Conservation (phyloP, 2,113 vertebrate species). For the Perca flavescens region DNA sequence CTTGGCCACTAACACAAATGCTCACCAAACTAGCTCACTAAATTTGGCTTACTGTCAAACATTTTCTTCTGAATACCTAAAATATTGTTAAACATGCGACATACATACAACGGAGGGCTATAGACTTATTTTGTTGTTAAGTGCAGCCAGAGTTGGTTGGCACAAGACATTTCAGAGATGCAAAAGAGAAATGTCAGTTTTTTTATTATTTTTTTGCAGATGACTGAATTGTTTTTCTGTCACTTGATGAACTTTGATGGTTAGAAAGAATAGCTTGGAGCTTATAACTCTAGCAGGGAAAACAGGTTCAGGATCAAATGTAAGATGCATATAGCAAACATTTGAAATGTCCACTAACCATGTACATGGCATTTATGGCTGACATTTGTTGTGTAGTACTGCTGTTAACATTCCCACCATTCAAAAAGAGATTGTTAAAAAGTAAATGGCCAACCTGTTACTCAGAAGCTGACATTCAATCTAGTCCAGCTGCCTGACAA, state of each 20-base stretch:
- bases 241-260: constrained; percentile 12
- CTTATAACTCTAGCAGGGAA: neutral
- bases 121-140: neutral
- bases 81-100: constrained; percentile 8
- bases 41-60: constrained; percentile 1
- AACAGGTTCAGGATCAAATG: neutral
- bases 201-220: neutral
- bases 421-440: neutral
- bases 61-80: constrained; percentile 13
- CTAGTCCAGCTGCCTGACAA: neutral
- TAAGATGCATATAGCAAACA: neutral
- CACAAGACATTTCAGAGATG: neutral
- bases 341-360: neutral
- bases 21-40: constrained; percentile 41
- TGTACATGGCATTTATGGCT: neutral
- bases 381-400: neutral
- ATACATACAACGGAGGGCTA: neutral
- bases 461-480: neutral
- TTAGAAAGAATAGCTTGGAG: neutral
- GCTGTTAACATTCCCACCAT: neutral
- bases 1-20: constrained; percentile 51
- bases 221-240: constrained; percentile 45
- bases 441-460: neutral
- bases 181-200: neutral
- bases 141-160: neutral